These are phyloP conservation scores for Potorous gilbertii DNA, from an alignment of 2,797 vertebrate species.

Conservation along the genomic window DNA sequence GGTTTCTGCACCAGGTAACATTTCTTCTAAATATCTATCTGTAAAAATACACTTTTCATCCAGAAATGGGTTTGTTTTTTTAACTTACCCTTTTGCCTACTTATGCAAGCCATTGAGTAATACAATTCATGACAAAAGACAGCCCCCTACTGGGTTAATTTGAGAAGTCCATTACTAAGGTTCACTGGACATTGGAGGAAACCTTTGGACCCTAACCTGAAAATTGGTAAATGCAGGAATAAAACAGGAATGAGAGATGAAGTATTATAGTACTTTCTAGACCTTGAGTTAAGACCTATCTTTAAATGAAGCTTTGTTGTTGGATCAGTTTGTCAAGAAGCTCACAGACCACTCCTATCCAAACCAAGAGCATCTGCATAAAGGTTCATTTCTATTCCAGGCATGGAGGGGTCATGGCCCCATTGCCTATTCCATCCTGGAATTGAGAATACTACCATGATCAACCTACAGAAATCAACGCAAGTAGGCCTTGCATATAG, in stretches of 20 bases:
- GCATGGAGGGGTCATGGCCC: neutral
- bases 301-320: neutral
- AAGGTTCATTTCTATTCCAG: neutral
- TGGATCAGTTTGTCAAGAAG: neutral
- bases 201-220: neutral
- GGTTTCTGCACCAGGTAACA: neutral
- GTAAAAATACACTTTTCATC: neutral
- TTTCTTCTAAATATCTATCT: neutral
- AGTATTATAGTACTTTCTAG: neutral
- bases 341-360: neutral
- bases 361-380: neutral
- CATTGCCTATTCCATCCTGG: neutral
- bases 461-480: neutral
- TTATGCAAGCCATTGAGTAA: neutral
- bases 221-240: neutral
- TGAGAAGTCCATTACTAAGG: neutral
- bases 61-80: neutral
- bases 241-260: neutral
- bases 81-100: neutral
- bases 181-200: neutral
- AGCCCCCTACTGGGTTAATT: neutral
- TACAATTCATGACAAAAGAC: neutral
- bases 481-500: neutral
- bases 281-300: no score
- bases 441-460: neutral